Base-by-base conservation (phyloP, 2,888 invertebrate genomes). In the Lasioglossum morio region DNA sequence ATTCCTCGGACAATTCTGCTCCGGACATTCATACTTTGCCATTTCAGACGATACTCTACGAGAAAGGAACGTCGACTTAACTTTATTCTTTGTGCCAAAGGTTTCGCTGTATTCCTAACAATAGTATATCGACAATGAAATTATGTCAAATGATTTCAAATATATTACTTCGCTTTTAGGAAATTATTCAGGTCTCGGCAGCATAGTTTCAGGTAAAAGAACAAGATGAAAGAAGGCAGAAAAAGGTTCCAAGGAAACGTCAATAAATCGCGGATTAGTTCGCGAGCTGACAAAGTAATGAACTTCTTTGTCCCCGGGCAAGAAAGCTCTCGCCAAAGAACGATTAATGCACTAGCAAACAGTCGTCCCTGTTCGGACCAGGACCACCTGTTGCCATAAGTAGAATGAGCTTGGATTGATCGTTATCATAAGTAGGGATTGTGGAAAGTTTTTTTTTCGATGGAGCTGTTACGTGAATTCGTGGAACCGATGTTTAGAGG, bases 391-490 rank as follows among this genome's bases (percentile, higher is more conserved):
- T 40, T 40, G 37, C 23, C n/a, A 10, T 40, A 40, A 69, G 12
- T 19, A 30, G 40, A 40, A 27, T 27, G 70, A 43, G 43, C 70
- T 2, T 16, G 4, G 53, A 73, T 73, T 3, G 53, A 37, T 40
- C 34, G n/a, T n/a, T 37, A 34, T 2, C 66, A 10, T 53, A 23
- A 16, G 40, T 14, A 23, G n/a, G 3, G 43, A 46, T 46, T 46
- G 27, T 37, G 27, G 63, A 69, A 60, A 73, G 46, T 63, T 69
- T 63, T 69, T 34, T 27, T 3, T 12, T 14, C 3, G 8, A 34
- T 0, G 16, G 23, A 16, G 43, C 70, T 30, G 16, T 77, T 48
- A 27, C 46, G 70, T 48, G 74, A 75, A 74, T 73, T 77, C 77
- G 48, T 66, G 57, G 53, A 72, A 30, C 23, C 66, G 34, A 23